phyloP scores from a whole-genome alignment of 2,888 invertebrate genomes.

The Neoscelio sp. region DNA sequence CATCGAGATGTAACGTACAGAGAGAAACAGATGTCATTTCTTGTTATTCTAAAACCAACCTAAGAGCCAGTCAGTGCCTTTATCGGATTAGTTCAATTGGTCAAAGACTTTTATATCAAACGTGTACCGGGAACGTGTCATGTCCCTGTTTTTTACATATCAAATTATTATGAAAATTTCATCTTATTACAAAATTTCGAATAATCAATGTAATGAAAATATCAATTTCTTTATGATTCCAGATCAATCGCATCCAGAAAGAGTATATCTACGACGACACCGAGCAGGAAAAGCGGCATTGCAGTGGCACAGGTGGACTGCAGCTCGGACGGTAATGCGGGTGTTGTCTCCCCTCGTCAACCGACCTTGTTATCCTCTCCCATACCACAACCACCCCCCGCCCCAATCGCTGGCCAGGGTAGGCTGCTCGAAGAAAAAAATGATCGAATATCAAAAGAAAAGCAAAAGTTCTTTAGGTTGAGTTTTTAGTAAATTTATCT shows the following conservation, averaged over 20 bases:
- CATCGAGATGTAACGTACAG: too few species aligned
- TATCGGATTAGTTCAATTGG: too few species aligned
- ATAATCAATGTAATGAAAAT: too few species aligned
- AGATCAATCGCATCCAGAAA: conserved; percentile 80
- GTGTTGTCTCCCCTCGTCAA: conserved; percentile 83
- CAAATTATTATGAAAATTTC: conserved; percentile 5
- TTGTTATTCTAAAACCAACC: too few species aligned
- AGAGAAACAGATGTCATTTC: too few species aligned
- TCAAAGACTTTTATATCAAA: too few species aligned
- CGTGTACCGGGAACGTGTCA: too few species aligned
- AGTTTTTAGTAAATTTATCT: too few species aligned
- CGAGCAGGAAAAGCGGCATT: conserved; percentile 73
- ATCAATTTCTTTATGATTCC: conserved; percentile 46
- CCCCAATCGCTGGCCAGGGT: conserved; percentile 79
- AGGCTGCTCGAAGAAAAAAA: conserved; percentile 85
- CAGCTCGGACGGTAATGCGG: conserved; percentile 84
- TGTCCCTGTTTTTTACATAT: too few species aligned
- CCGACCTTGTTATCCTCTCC: conserved; percentile 83
- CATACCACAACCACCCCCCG: conserved; percentile 81
- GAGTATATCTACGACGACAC: conserved; percentile 73
- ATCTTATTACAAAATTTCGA: too few species aligned
- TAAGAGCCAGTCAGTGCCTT: too few species aligned
- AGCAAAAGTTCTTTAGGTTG: conserved; percentile 93
- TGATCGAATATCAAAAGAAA: conserved; percentile 93
- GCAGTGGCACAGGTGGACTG: conserved; percentile 82